phyloP scores from a whole-genome alignment of 2,797 vertebrate species.

The Peromyscus attwateri region DNA sequence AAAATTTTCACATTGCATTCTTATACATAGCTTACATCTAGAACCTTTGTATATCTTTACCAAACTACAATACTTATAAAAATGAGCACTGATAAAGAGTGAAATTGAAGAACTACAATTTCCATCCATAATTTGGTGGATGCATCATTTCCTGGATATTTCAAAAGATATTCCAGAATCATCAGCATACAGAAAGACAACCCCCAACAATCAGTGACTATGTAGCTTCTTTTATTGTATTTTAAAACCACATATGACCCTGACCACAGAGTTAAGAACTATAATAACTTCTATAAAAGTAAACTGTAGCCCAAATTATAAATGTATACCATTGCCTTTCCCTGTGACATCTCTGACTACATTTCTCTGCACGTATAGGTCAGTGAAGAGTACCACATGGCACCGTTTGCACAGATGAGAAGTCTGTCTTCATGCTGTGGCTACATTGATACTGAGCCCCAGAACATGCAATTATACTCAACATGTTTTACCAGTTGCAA shows the following conservation, averaged over 20 bases:
- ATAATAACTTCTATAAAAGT: constrained; percentile 10
- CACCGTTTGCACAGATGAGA: background rate
- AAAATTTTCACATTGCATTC: constrained; percentile 25
- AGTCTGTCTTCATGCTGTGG: background rate
- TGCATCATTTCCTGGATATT: constrained; percentile 26
- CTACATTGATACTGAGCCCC: background rate
- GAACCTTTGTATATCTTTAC: background rate
- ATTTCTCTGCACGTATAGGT: background rate
- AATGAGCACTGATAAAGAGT: constrained; percentile 19
- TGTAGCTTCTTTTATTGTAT: background rate
- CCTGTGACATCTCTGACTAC: background rate
- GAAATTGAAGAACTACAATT: background rate
- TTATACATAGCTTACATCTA: constrained; percentile 48
- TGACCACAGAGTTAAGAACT: background rate
- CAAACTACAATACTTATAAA: constrained; percentile 14
- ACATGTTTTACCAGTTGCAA: background rate
- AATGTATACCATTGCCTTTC: background rate
- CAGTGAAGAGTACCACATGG: background rate
- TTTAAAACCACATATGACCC: background rate
- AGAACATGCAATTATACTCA: background rate
- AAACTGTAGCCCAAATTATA: background rate
- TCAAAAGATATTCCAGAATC: constrained; percentile 44
- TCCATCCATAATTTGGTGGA: background rate
- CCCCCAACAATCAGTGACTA: background rate
- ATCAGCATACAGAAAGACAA: background rate